A percentile compares a stretch with the other conserved stretches of the same genome.
These are phyloP conservation scores for Ellobium chinense DNA, from an alignment of 2,888 invertebrate species.

Conservation along the genomic window DNA sequence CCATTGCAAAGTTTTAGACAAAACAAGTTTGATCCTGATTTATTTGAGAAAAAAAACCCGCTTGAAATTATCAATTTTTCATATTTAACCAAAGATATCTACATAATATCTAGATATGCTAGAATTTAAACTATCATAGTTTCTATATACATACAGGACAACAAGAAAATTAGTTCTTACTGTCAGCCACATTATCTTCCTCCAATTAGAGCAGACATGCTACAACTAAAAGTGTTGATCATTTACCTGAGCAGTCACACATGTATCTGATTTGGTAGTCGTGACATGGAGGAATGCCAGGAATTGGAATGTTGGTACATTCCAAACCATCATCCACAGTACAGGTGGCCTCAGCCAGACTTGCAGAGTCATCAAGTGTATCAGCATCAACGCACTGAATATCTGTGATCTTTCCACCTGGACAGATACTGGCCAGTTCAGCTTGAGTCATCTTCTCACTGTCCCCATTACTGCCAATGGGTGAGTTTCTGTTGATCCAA, in stretches of 20 bases:
- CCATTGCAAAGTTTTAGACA: no score
- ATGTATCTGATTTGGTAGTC: constrained; percentile 69
- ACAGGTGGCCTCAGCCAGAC: constrained; percentile 64
- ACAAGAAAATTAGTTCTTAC: no score
- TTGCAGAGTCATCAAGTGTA: constrained; percentile 57
- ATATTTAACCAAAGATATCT: no score
- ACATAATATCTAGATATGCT: no score
- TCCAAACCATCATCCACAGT: constrained; percentile 85
- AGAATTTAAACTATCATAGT: no score
- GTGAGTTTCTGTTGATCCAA: constrained; percentile 65
- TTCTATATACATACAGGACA: no score
- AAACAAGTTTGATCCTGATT: no score
- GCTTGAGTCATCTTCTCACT: constrained; percentile 55
- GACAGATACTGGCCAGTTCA: constrained; percentile 61
- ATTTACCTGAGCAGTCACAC: constrained; percentile 65
- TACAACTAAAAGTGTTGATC: no score
- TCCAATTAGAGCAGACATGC: no score
- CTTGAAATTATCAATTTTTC: no score
- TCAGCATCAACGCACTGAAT: constrained; percentile 69
- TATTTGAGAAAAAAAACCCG: no score
- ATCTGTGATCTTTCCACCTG: constrained; percentile 63
- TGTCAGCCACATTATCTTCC: no score
- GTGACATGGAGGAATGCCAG: constrained; percentile 54
- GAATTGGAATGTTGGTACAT: constrained; percentile 80
- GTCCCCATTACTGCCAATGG: constrained; percentile 57